These are phyloP conservation scores for Ophioninae sp. DNA, from an alignment of 2,888 invertebrate species.

Conservation along the genomic window DNA sequence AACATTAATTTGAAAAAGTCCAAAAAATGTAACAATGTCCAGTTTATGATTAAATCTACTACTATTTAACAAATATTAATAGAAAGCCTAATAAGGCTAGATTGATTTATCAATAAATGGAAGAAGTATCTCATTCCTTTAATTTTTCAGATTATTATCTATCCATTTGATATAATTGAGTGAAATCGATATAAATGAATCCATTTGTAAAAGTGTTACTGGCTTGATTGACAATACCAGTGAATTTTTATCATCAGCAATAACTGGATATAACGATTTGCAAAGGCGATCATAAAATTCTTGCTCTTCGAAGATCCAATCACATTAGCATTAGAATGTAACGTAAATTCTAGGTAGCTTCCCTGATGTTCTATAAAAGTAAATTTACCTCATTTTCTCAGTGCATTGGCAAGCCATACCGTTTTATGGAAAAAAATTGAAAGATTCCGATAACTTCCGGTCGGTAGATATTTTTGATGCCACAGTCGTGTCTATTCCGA, in stretches of 20 bases:
- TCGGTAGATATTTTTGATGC: not conserved
- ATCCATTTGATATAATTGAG: not conserved
- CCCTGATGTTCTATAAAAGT: not conserved
- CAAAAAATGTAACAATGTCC: no score
- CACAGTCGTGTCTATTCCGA: conserved; percentile 3
- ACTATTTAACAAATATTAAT: no score
- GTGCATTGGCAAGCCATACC: not conserved
- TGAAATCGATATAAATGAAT: not conserved
- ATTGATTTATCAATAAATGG: no score
- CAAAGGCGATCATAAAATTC: not conserved
- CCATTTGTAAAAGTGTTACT: not conserved
- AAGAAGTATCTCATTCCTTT: no score
- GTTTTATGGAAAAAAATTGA: not conserved
- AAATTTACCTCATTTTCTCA: not conserved
- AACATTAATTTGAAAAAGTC: no score
- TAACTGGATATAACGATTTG: not conserved
- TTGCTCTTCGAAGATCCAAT: not conserved
- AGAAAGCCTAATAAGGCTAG: no score
- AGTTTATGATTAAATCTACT: no score
- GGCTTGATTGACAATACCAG: not conserved
- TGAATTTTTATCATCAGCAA: not conserved
- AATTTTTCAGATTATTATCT: no score
- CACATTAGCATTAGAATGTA: not conserved
- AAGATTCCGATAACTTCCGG: not conserved
- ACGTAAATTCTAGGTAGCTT: not conserved